A percentile compares a stretch with the other conserved stretches of the same genome.
phyloP scores from a whole-genome alignment of 2,888 invertebrate species.

The Sesamia inferens region DNA sequence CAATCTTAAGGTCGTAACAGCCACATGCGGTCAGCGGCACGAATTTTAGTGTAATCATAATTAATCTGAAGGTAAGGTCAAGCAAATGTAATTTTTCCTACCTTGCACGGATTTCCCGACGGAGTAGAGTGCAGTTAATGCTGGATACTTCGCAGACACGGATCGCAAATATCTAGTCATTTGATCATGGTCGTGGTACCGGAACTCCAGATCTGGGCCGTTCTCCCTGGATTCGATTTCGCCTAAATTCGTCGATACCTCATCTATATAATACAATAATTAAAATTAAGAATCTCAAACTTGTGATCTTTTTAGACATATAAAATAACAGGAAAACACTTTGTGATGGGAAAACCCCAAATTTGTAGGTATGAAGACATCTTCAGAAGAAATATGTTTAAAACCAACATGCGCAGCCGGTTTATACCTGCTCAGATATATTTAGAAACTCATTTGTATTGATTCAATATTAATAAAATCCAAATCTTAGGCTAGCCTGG shows the following conservation, averaged over 20 bases:
- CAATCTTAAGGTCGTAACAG: background rate
- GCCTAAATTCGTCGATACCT: conserved; percentile 76
- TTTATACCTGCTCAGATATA: conserved; percentile 10
- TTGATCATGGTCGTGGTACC: conserved; percentile 96
- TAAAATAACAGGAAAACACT: conserved; percentile 8
- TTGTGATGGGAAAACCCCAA: conserved; percentile 23
- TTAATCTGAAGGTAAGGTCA: background rate
- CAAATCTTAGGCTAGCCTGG: background rate
- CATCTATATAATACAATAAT: conserved; percentile 64
- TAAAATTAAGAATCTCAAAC: conserved; percentile 1
- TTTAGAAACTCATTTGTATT: conserved; percentile 17
- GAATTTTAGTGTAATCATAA: background rate
- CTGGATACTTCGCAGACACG: conserved; percentile 94
- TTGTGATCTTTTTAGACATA: background rate
- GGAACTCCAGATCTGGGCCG: conserved; percentile 91
- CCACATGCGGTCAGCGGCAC: background rate
- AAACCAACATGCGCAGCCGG: conserved; percentile 20
- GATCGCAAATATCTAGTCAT: conserved; percentile 95
- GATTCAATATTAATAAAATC: background rate
- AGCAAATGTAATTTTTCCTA: conserved; percentile 74
- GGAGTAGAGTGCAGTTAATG: conserved; percentile 97
- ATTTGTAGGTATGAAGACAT: conserved; percentile 3
- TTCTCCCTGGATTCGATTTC: conserved; percentile 82
- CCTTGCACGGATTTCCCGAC: conserved; percentile 98
- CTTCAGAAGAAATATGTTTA: conserved; percentile 19